Evolutionary conservation across 92 coral and sea anemone genomes (phyloP).

Genomic region (Anthopleura xanthogrammica): DNA sequence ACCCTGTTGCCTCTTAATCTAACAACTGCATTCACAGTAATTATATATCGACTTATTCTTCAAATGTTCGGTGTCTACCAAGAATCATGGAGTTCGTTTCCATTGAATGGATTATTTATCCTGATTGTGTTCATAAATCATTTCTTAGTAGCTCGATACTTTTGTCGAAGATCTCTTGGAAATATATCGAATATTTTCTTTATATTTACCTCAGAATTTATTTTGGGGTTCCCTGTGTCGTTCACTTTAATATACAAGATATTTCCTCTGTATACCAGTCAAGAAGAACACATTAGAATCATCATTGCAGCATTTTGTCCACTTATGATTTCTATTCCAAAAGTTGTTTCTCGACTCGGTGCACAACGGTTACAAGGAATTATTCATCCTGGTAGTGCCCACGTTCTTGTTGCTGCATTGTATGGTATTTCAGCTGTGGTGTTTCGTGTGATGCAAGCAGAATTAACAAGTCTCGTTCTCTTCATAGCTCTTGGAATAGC

Average conservation of each 20-base stretch:
- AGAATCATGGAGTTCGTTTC: no score
- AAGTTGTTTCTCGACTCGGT: slow-evolving; percentile 39
- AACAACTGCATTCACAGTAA: no score
- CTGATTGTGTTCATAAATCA: no score
- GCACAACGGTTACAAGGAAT: slow-evolving; percentile 34
- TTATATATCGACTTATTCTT: no score
- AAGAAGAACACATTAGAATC: slow-evolving; percentile 21
- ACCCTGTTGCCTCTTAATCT: no score
- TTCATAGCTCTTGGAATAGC: slow-evolving; percentile 58
- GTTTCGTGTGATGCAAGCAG: slow-evolving; percentile 77
- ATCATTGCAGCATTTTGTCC: slow-evolving; percentile 39
- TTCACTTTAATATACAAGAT: slow-evolving; percentile 32
- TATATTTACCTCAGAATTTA: neutral
- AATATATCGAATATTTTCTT: no score
- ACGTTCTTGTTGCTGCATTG: slow-evolving; percentile 34
- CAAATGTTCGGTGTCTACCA: no score
- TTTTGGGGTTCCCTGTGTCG: slow-evolving; percentile 44
- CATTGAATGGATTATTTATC: no score
- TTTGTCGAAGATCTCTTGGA: no score
- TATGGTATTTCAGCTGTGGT: slow-evolving; percentile 43
- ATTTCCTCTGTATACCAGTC: slow-evolving; percentile 27
- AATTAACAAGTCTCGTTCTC: slow-evolving; percentile 42
- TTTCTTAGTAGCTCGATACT: no score
- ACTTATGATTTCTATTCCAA: slow-evolving; percentile 45
- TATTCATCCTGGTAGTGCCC: slow-evolving; percentile 43